phyloP scores from a whole-genome alignment of 2,797 vertebrate species.

The Enoplosus armatus region DNA sequence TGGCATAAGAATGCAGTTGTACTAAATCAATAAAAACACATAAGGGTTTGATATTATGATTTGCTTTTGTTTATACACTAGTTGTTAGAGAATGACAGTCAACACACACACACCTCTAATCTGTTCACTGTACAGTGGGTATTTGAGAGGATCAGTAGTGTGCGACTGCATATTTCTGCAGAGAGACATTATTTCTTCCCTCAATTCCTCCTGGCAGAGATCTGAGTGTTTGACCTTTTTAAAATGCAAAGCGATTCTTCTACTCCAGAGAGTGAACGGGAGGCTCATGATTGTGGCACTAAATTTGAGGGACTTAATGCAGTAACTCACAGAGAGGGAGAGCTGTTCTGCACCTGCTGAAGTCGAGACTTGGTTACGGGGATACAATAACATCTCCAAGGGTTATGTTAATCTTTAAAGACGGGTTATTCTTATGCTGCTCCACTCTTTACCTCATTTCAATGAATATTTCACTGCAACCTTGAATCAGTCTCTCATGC shows the following conservation, averaged over 20 bases:
- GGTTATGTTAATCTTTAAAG: slow-evolving; percentile 85
- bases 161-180: slow-evolving; percentile 80
- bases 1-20: slow-evolving; percentile 6
- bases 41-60: slow-evolving; percentile 51
- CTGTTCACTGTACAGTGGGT: slow-evolving; percentile 74
- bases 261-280: slow-evolving; percentile 83
- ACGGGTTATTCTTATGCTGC: slow-evolving; percentile 80
- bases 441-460: slow-evolving; percentile 77
- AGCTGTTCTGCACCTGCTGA: slow-evolving; percentile 77
- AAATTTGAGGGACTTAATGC: slow-evolving; percentile 85
- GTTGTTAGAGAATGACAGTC: slow-evolving; percentile 64
- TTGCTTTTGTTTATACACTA: slow-evolving; percentile 69
- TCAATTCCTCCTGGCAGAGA: slow-evolving; percentile 83
- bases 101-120: slow-evolving; percentile 67
- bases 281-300: slow-evolving; percentile 85
- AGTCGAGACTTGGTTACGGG: slow-evolving; percentile 79
- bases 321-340: slow-evolving; percentile 80
- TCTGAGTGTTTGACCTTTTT: slow-evolving; percentile 87
- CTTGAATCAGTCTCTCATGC: slow-evolving; percentile 74
- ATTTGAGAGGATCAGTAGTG: slow-evolving; percentile 80
- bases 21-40: slow-evolving; percentile 35
- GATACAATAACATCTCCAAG: slow-evolving; percentile 81
- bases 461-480: slow-evolving; percentile 83
- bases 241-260: slow-evolving; percentile 87
- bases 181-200: slow-evolving; percentile 82